Conservation (phyloP, 2,113 vertebrate species). For the Rhegmatorhina hoffmannsi region DNA sequence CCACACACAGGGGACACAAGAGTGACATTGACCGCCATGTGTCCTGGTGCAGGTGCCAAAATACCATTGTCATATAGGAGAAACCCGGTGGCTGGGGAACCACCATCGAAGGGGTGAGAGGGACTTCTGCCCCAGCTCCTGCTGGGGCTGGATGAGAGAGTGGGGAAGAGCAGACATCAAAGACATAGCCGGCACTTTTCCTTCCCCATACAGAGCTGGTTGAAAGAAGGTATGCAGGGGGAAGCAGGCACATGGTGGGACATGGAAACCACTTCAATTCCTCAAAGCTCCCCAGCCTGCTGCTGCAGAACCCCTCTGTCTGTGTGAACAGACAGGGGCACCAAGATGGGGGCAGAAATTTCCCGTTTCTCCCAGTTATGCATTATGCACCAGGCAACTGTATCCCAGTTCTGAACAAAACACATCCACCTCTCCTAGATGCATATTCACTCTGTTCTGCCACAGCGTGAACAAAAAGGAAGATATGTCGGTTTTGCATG, state of each 20-base stretch:
- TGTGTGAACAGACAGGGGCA: accelerated
- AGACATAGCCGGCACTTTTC: neutral
- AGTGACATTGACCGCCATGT: accelerated
- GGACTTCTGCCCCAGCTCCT: neutral
- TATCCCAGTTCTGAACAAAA: conserved; percentile 21
- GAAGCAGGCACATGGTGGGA: accelerated
- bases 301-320: neutral
- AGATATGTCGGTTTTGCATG: conserved; percentile 20
- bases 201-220: neutral
- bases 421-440: conserved; percentile 41
- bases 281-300: accelerated
- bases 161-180: neutral
- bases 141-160: neutral
- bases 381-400: neutral
- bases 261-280: neutral
- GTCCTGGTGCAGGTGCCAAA: neutral
- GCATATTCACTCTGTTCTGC: conserved; percentile 59
- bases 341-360: neutral
- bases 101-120: neutral
- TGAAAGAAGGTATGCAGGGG: neutral
- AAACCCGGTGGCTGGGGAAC: accelerated
- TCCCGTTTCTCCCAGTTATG: neutral
- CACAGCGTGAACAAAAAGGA: conserved; percentile 33
- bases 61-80: accelerated
- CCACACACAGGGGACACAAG: neutral